phyloP scores from a whole-genome alignment of 2,113 vertebrate species.

The Hippopotamus amphibius region DNA sequence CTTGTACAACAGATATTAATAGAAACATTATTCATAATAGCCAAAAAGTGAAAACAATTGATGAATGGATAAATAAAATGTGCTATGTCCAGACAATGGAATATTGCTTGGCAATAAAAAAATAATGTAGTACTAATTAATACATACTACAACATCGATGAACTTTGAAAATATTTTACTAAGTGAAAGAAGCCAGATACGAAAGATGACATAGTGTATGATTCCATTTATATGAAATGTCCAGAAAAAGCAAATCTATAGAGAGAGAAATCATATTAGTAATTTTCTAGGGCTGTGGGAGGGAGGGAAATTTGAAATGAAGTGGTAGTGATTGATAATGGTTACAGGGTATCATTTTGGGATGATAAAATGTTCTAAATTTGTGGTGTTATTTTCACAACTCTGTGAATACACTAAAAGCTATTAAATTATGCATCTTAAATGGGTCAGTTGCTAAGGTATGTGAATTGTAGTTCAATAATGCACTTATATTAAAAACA shows the following conservation, averaged over 20 bases:
- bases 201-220: not conserved
- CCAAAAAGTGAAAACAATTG: not conserved
- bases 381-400: not conserved
- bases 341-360: not conserved
- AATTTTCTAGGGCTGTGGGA: not conserved
- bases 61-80: not conserved
- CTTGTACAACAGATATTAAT: not conserved
- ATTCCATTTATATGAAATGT: not conserved
- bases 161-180: not conserved
- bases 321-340: not conserved
- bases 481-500: not conserved
- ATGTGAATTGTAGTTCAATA: not conserved
- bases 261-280: not conserved
- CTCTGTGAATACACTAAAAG: not conserved
- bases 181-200: not conserved
- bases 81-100: not conserved
- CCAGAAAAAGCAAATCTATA: not conserved
- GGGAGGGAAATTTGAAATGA: not conserved
- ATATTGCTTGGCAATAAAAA: not conserved
- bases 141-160: not conserved
- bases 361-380: constrained; percentile 22
- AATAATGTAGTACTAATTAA: not conserved
- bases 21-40: not conserved
- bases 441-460: not conserved
- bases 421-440: not conserved